Percentiles rank a stretch among this genome's conserved stretches.
Evolutionary conservation across 2,888 invertebrate species (phyloP).

Genomic region (Synanthedon myopaeformis): DNA sequence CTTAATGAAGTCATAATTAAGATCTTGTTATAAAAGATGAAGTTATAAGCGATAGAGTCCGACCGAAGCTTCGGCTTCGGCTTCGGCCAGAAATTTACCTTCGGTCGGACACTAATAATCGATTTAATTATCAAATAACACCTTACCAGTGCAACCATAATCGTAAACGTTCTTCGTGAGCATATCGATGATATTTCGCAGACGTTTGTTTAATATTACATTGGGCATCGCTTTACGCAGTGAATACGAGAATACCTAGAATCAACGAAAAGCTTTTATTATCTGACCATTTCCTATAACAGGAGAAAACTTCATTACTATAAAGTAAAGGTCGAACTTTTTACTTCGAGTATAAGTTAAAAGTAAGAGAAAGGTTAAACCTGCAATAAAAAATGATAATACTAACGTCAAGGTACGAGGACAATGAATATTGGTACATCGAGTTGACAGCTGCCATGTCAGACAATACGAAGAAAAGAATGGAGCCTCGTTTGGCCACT

Average conservation of each 20-base stretch:
- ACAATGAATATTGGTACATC: constrained; percentile 94
- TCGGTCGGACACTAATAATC: too few relatives aligned
- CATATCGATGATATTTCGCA: constrained; percentile 85
- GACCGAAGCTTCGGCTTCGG: too few relatives aligned
- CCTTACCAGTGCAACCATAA: constrained; percentile 85
- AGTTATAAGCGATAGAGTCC: too few relatives aligned
- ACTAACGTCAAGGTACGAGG: constrained; percentile 80
- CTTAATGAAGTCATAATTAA: too few relatives aligned
- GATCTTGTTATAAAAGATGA: too few relatives aligned
- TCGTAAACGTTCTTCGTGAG: constrained; percentile 90
- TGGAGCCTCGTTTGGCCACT: constrained; percentile 87
- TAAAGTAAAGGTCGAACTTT: too few relatives aligned
- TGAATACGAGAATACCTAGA: constrained; percentile 81
- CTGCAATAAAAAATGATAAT: too few relatives aligned
- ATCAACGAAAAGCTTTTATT: not conserved
- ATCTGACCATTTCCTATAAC: too few relatives aligned
- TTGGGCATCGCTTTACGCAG: constrained; percentile 87
- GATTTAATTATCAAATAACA: not conserved
- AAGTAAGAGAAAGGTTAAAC: too few relatives aligned
- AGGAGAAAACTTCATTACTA: too few relatives aligned
- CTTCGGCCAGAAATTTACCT: too few relatives aligned
- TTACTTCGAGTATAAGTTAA: too few relatives aligned
- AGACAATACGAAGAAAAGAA: constrained; percentile 89
- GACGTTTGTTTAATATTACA: constrained; percentile 77
- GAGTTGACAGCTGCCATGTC: constrained; percentile 90